phyloP scores from a whole-genome alignment of 2,797 vertebrate species.

The Picus viridis region DNA sequence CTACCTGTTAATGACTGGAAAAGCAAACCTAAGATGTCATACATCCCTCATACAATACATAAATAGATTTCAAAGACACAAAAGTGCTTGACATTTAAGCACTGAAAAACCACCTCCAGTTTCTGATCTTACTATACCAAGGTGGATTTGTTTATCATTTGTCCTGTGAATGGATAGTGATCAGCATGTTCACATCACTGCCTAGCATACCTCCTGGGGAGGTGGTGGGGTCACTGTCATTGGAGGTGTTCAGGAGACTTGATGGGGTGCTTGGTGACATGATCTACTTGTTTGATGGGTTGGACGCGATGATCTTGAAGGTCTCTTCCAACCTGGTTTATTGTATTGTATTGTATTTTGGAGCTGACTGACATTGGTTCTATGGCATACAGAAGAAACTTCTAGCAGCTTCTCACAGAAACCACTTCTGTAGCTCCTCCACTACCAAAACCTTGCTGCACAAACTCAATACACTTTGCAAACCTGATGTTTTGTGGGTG shows the following conservation, averaged over 20 bases:
- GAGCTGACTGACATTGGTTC: not conserved
- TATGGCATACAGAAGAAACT: rapidly evolving
- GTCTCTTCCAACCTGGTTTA: too few relatives aligned
- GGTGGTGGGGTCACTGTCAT: too few relatives aligned
- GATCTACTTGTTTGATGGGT: too few relatives aligned
- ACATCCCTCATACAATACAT: not conserved
- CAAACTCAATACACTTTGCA: not conserved
- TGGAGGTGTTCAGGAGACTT: too few relatives aligned
- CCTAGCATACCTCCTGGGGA: not conserved
- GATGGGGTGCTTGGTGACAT: too few relatives aligned
- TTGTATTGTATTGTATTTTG: too few relatives aligned
- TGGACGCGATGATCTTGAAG: too few relatives aligned
- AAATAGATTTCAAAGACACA: not conserved
- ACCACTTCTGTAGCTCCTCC: not conserved
- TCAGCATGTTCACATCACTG: not conserved
- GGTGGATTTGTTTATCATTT: too few relatives aligned
- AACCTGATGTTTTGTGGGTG: not conserved
- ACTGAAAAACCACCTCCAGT: not conserved
- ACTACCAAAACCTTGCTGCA: not conserved
- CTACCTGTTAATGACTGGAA: not conserved
- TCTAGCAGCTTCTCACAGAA: not conserved
- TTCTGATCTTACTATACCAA: not conserved
- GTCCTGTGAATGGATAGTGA: not conserved
- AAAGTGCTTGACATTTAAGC: not conserved
- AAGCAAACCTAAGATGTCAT: not conserved